Percentiles rank a stretch among this genome's conserved stretches.
Evolutionary conservation across 2,797 vertebrate species (phyloP).

Genomic region (Valencia hispanica): DNA sequence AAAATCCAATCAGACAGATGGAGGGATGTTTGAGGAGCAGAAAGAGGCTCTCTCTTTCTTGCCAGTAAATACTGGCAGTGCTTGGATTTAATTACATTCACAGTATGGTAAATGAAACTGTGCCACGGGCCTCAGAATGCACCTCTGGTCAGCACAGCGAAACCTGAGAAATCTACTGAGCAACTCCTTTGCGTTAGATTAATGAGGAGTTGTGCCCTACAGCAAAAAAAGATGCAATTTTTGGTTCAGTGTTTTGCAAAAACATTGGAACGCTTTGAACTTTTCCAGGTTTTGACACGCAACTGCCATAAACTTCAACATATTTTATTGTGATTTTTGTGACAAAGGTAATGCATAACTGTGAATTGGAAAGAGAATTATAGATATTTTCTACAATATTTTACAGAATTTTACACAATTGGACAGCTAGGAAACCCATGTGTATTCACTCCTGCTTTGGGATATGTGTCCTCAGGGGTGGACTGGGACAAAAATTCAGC

Average conservation of each 20-base stretch:
- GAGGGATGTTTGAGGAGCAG: conserved; percentile 75
- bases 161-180: conserved; percentile 45
- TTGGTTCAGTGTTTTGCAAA: background rate
- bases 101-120: conserved; percentile 81
- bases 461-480: no score
- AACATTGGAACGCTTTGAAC: background rate
- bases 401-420: background rate
- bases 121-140: conserved; percentile 72
- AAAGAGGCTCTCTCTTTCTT: conserved; percentile 55
- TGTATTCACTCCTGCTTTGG: no score
- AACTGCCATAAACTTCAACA: background rate
- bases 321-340: background rate
- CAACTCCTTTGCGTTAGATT: conserved; percentile 44
- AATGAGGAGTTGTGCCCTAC: conserved; percentile 46
- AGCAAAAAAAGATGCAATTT: conserved; percentile 23
- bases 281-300: background rate
- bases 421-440: background rate
- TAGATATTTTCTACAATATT: background rate
- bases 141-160: conserved; percentile 65
- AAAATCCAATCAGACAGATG: conserved; percentile 84
- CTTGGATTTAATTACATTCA: conserved; percentile 86
- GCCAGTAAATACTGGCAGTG: conserved; percentile 83
- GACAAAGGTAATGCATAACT: background rate
- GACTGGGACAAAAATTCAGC: no score
- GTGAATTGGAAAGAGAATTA: background rate